phyloP scores from a whole-genome alignment of 23 tunicate genomes.

The Styela clava region DNA sequence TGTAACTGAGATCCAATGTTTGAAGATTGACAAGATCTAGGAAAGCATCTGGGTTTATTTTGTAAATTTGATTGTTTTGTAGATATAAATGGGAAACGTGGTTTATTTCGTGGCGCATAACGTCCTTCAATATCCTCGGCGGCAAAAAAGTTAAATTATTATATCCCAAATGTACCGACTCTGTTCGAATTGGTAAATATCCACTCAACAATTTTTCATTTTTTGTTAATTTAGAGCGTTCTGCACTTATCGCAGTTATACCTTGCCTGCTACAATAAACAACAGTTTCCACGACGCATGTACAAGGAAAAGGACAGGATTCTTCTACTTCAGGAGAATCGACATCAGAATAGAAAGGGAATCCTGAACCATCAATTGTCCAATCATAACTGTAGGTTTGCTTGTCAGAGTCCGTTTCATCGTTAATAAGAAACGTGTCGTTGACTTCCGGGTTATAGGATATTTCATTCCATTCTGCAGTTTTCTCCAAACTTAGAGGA shows the following conservation, averaged over 20 bases:
- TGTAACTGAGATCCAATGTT: conserved; percentile 49
- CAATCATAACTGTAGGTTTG: background rate
- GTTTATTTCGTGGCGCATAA: conserved; percentile 29
- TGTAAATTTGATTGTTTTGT: conserved; percentile 35
- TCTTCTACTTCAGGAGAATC: background rate
- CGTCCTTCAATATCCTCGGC: conserved; percentile 3
- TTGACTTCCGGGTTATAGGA: background rate
- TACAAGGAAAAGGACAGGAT: conserved; percentile 35
- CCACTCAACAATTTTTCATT: background rate
- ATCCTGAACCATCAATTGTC: background rate
- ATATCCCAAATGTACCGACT: conserved; percentile 23
- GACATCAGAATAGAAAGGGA: background rate
- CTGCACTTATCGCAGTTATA: conserved; percentile 5
- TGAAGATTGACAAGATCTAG: conserved; percentile 28
- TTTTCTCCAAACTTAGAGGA: background rate
- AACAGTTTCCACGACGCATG: conserved; percentile 23
- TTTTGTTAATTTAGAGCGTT: background rate
- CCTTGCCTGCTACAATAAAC: conserved; percentile 38
- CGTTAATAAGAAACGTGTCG: background rate
- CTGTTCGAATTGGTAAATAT: background rate
- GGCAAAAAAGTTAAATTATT: conserved; percentile 28
- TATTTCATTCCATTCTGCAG: background rate
- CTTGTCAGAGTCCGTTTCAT: background rate
- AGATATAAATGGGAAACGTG: conserved; percentile 29
- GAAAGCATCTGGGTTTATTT: conserved; percentile 36